Percentiles rank a stretch among this genome's conserved stretches.
Evolutionary conservation across 2,797 vertebrate genomes (phyloP).

Genomic region (Lithobates pipiens): DNA sequence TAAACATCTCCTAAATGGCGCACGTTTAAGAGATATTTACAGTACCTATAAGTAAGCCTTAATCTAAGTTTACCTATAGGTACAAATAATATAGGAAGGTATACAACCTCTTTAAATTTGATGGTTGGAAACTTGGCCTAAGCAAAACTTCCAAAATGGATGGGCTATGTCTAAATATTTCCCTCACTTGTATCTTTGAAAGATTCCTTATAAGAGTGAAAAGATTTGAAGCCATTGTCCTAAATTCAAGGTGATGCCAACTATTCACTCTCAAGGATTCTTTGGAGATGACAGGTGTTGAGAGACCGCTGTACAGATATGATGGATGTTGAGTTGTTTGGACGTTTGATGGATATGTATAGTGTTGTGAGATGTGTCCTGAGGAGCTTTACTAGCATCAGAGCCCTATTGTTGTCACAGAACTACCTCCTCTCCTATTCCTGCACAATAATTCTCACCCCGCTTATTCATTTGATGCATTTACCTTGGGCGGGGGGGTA

Average conservation of each 20-base stretch:
- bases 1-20: no score
- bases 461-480: not conserved
- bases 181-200: constrained; percentile 28
- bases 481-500: no score
- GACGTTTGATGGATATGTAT: constrained; percentile 47
- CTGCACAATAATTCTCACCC: not conserved
- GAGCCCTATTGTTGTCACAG: not conserved
- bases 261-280: constrained; percentile 57
- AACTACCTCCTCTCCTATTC: not conserved
- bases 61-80: no score
- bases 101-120: no score
- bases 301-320: constrained; percentile 41
- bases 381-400: constrained; percentile 15
- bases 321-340: constrained; percentile 44
- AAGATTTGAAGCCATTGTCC: constrained; percentile 45
- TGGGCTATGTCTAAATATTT: not conserved
- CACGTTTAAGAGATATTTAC: no score
- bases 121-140: not conserved
- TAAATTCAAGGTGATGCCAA: constrained; percentile 55
- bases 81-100: no score
- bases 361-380: not conserved
- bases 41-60: no score
- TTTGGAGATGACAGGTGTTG: constrained; percentile 47
- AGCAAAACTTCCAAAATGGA: not conserved
- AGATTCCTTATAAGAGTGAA: constrained; percentile 36